Percentiles rank a stretch among this genome's conserved stretches.
Conservation (phyloP, 2,113 vertebrate species). For the Nanorana parkeri region DNA sequence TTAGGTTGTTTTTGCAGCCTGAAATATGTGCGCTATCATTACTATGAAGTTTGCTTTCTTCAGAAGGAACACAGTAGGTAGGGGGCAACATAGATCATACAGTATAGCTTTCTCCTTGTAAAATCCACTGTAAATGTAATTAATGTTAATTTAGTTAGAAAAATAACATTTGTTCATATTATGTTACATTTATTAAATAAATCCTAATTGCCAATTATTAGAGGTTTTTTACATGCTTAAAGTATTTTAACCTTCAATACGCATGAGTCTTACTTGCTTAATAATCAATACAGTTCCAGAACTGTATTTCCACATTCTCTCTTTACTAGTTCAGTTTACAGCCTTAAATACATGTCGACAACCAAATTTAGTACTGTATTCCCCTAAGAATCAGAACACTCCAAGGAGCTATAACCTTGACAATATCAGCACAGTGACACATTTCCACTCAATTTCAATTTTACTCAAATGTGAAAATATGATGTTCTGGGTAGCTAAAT, state of each 20-base stretch:
- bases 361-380: not conserved
- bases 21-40: too few relatives aligned
- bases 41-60: too few relatives aligned
- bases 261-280: not conserved
- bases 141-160: too few relatives aligned
- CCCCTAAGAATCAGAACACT: not conserved
- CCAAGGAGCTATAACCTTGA: not conserved
- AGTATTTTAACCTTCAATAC: too few relatives aligned
- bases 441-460: conserved; percentile 36
- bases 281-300: not conserved
- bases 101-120: too few relatives aligned
- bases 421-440: not conserved
- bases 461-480: conserved; percentile 6
- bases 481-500: not conserved
- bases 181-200: too few relatives aligned
- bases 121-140: too few relatives aligned
- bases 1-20: not conserved
- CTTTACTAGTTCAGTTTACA: not conserved
- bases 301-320: not conserved
- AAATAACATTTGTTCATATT: too few relatives aligned
- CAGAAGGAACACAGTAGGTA: too few relatives aligned
- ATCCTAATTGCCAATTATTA: too few relatives aligned
- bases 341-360: not conserved
- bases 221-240: too few relatives aligned
- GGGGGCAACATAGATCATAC: too few relatives aligned